phyloP scores from a whole-genome alignment of 2,797 vertebrate genomes.

The Cyprinodon diabolis region DNA sequence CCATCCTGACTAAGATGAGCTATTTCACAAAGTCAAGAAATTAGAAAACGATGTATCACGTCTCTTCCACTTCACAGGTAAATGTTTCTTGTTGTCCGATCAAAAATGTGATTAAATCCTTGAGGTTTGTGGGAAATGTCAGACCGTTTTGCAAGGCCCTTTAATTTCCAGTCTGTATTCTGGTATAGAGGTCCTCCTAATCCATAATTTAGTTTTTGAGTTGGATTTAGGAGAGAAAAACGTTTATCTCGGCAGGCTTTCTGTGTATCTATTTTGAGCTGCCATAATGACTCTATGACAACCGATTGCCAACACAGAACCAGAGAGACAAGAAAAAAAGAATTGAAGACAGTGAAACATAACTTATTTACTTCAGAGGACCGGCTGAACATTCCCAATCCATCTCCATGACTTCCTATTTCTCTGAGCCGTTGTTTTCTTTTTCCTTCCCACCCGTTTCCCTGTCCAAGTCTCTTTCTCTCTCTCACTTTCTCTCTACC shows the following conservation, averaged over 20 bases:
- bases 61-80: not conserved
- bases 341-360: slow-evolving; percentile 39
- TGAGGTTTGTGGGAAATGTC: not conserved
- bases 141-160: not conserved
- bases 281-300: slow-evolving; percentile 21
- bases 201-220: slow-evolving; percentile 3
- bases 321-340: slow-evolving; percentile 10
- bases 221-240: not conserved
- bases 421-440: slow-evolving; percentile 45
- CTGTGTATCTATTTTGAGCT: slow-evolving; percentile 22
- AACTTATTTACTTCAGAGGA: slow-evolving; percentile 67
- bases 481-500: slow-evolving; percentile 49
- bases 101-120: not conserved
- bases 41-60: not conserved
- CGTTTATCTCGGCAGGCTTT: slow-evolving; percentile 9
- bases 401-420: slow-evolving; percentile 67
- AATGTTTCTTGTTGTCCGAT: not conserved
- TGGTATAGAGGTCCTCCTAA: not conserved
- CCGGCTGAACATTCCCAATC: slow-evolving; percentile 64
- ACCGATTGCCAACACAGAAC: slow-evolving; percentile 28
- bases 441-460: slow-evolving; percentile 36
- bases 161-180: not conserved
- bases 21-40: not conserved
- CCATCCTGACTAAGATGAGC: not conserved
- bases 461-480: slow-evolving; percentile 7